Percentiles rank a stretch among this genome's conserved stretches.
phyloP scores from a whole-genome alignment of 2,113 vertebrate genomes.

The Petaurus breviceps region DNA sequence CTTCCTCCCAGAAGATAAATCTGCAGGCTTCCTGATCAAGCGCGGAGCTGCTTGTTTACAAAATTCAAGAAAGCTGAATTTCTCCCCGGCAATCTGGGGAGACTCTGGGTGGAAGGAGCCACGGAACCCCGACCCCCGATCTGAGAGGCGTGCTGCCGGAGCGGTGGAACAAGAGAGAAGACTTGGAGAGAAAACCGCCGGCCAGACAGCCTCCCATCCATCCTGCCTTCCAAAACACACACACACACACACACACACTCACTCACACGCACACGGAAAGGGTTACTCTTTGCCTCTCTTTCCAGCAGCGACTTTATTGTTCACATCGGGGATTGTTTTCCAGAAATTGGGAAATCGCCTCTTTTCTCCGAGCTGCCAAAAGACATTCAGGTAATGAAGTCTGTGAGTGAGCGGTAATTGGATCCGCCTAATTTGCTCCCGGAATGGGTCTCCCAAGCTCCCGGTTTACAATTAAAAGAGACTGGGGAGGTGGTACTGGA shows the following conservation, averaged over 20 bases:
- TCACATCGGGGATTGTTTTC: constrained; percentile 79
- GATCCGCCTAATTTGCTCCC: constrained; percentile 91
- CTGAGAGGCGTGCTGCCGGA: background rate
- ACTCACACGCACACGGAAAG: constrained; percentile 5
- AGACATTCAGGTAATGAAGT: constrained; percentile 90
- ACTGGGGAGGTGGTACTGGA: constrained; percentile 86
- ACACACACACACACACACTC: no score
- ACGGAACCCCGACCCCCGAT: background rate
- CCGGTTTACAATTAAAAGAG: constrained; percentile 90
- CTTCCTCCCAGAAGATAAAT: background rate
- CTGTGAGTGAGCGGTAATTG: constrained; percentile 91
- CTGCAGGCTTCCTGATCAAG: no score
- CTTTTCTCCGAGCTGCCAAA: constrained; percentile 77
- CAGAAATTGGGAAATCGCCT: constrained; percentile 79
- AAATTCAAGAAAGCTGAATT: background rate
- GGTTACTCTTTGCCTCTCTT: constrained; percentile 63
- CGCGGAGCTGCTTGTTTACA: background rate
- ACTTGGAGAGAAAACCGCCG: background rate
- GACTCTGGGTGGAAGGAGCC: background rate
- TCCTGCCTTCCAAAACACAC: no score
- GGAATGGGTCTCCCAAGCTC: constrained; percentile 90
- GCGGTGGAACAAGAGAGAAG: background rate
- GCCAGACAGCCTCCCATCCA: background rate
- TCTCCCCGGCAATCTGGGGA: background rate
- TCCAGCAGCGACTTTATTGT: constrained; percentile 71